phyloP scores from a whole-genome alignment of 2,113 vertebrate species.

The Gasterosteus nipponicus region DNA sequence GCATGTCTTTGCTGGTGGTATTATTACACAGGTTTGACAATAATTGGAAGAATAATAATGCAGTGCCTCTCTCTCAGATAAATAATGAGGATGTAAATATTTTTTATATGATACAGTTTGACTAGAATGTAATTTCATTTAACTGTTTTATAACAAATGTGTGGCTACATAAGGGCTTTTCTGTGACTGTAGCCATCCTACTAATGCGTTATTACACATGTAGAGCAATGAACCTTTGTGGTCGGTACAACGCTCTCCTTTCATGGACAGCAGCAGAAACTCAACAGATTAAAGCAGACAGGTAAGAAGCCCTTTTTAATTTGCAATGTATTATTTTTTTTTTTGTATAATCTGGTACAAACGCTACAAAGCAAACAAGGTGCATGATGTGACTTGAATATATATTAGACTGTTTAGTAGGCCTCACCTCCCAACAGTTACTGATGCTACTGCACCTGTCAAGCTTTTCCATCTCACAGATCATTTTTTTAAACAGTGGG shows the following conservation, averaged over 20 bases:
- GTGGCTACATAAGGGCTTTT: not conserved
- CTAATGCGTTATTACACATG: slow-evolving; percentile 8
- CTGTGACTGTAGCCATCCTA: not conserved
- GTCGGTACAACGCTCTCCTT: slow-evolving; percentile 48
- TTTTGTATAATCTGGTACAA: slow-evolving; percentile 31
- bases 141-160: slow-evolving; percentile 13
- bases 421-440: not conserved
- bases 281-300: not conserved
- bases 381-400: slow-evolving; percentile 15
- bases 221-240: slow-evolving; percentile 35
- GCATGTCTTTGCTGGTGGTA: slow-evolving; percentile 12
- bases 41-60: not conserved
- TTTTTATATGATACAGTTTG: slow-evolving; percentile 33
- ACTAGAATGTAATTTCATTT: slow-evolving; percentile 12
- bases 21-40: not conserved
- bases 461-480: not conserved
- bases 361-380: slow-evolving; percentile 9
- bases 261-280: slow-evolving; percentile 27
- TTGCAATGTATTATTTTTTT: slow-evolving; percentile 7
- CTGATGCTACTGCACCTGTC: not conserved
- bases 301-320: not conserved
- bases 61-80: not conserved
- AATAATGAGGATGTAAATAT: slow-evolving; percentile 56
- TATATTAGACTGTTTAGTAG: slow-evolving; percentile 28
- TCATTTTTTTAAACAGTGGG: no score